These are phyloP conservation scores for Arrhopalites spinosus DNA, from an alignment of 2,888 invertebrate species.

Conservation along the genomic window DNA sequence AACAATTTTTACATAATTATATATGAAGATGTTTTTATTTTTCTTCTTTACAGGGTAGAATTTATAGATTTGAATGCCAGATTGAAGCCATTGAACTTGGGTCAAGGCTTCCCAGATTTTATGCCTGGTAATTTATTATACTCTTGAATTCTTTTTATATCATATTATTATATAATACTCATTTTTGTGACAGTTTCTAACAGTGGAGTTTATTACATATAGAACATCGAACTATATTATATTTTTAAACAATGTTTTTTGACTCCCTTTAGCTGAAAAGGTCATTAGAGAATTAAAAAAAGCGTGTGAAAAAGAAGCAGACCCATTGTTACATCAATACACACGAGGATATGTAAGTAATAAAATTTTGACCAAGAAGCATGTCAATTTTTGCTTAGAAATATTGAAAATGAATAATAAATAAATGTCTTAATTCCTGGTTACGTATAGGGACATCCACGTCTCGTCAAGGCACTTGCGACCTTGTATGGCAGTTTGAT, in stretches of 20 bases:
- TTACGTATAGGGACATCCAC: constrained; percentile 80
- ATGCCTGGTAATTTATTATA: constrained; percentile 64
- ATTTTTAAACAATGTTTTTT: too few species aligned
- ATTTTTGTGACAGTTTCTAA: too few species aligned
- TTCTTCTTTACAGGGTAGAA: constrained; percentile 47
- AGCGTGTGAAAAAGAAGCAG: constrained; percentile 67
- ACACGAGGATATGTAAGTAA: constrained; percentile 87
- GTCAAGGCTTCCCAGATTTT: constrained; percentile 95
- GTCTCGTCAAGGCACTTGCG: constrained; percentile 80
- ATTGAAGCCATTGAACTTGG: constrained; percentile 83
- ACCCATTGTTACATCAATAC: constrained; percentile 85
- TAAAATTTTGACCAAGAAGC: background rate
- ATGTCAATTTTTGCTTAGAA: background rate
- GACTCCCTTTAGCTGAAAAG: constrained; percentile 63
- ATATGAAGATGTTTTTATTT: background rate
- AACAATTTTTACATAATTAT: background rate
- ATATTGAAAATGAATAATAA: too few species aligned
- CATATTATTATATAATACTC: too few species aligned
- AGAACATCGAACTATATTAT: too few species aligned
- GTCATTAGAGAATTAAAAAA: constrained; percentile 74
- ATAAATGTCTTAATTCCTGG: background rate
- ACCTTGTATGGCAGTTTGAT: constrained; percentile 83
- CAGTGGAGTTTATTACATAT: too few species aligned
- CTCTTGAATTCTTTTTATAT: too few species aligned
- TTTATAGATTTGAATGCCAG: constrained; percentile 51